Evolutionary conservation across 2,113 vertebrate genomes (phyloP).

Genomic region (Sisor rabdophorus): DNA sequence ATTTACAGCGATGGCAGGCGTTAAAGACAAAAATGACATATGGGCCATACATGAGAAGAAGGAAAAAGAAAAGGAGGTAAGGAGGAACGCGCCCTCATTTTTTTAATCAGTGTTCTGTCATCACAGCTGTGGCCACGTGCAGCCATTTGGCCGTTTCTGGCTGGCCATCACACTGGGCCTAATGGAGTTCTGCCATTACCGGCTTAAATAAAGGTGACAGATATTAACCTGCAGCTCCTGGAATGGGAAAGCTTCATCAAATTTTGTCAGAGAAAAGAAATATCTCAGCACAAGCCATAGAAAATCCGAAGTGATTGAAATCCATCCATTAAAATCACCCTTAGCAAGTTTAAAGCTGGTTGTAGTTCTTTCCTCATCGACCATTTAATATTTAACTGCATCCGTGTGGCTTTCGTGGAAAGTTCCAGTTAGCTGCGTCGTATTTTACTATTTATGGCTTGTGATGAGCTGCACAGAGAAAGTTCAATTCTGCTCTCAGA

Average conservation of each 20-base stretch:
- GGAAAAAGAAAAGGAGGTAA: conserved; percentile 41
- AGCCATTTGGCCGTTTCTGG: conserved; percentile 33
- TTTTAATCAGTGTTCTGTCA: conserved; percentile 38
- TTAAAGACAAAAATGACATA: conserved; percentile 61
- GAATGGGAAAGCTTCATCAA: conserved; percentile 35
- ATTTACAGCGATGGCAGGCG: conserved; percentile 56
- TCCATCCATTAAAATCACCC: background rate
- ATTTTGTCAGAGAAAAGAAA: conserved; percentile 32
- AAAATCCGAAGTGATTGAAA: background rate
- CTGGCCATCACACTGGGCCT: conserved; percentile 19
- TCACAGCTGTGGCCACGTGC: conserved; percentile 37
- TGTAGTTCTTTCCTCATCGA: background rate
- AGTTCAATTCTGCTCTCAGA: conserved; percentile 24
- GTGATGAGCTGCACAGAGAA: background rate
- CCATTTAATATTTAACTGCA: conserved; percentile 13
- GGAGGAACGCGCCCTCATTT: conserved; percentile 33
- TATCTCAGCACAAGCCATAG: conserved; percentile 16
- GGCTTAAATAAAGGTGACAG: conserved; percentile 44
- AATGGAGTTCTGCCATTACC: conserved; percentile 31
- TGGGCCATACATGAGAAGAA: conserved; percentile 6
- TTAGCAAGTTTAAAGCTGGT: background rate
- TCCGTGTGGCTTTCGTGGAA: conserved; percentile 11
- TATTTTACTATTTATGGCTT: background rate
- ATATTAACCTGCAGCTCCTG: conserved; percentile 45
- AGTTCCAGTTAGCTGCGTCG: background rate